Conservation (phyloP, 2,888 invertebrate species). For the Stenodema calcarata region DNA sequence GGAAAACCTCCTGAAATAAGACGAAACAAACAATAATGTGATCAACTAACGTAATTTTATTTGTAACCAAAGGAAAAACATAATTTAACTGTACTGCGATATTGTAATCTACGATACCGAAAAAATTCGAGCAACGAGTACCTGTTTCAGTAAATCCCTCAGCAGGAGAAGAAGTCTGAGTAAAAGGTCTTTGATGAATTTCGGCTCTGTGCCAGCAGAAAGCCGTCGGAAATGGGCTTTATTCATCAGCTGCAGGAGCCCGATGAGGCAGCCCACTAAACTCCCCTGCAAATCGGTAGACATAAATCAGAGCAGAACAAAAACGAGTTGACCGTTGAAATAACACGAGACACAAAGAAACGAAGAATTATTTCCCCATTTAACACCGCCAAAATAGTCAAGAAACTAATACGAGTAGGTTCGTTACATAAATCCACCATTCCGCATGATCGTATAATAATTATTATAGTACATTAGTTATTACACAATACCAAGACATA, state of each 20-base stretch:
- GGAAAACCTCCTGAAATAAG: conserved; percentile 73
- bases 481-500: too few relatives aligned
- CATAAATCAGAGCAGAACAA: neutral
- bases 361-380: too few relatives aligned
- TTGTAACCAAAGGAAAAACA: neutral
- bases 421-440: too few relatives aligned
- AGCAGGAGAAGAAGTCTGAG: conserved; percentile 82
- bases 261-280: conserved; percentile 85
- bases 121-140: neutral
- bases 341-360: too few relatives aligned
- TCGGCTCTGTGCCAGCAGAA: conserved; percentile 79
- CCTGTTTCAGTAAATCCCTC: conserved; percentile 73
- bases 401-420: too few relatives aligned
- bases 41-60: neutral
- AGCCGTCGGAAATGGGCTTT: conserved; percentile 86
- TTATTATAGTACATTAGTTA: too few relatives aligned
- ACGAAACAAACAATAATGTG: neutral
- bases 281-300: conserved; percentile 70
- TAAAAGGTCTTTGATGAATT: conserved; percentile 85
- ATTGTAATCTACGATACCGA: too few relatives aligned
- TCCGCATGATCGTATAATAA: too few relatives aligned
- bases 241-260: conserved; percentile 83
- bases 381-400: too few relatives aligned
- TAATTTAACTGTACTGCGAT: neutral
- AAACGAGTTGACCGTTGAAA: neutral